These are phyloP conservation scores for Syritta pipiens DNA, from an alignment of 2,888 invertebrate genomes.

Conservation along the genomic window DNA sequence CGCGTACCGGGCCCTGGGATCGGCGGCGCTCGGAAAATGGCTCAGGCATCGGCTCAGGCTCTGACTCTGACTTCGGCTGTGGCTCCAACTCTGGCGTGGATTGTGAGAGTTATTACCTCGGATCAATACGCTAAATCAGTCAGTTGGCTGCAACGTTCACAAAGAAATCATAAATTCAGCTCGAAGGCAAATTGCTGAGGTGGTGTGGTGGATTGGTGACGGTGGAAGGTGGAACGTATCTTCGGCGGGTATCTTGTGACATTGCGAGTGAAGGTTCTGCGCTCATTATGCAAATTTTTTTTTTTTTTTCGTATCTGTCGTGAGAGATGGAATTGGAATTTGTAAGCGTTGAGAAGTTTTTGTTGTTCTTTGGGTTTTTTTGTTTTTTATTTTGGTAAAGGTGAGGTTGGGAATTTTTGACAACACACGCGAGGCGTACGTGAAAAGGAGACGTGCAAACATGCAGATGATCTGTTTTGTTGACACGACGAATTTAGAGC, in stretches of 20 bases:
- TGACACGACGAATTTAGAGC: no score
- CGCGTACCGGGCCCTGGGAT: slow-evolving; percentile 13
- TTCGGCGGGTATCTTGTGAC: slow-evolving; percentile 38
- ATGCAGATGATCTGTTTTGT: no score
- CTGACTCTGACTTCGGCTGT: no score
- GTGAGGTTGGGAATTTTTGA: no score
- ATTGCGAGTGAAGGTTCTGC: slow-evolving; percentile 48
- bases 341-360: slow-evolving; percentile 21
- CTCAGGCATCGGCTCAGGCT: neutral
- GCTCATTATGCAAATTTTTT: slow-evolving; percentile 54
- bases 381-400: neutral
- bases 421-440: no score
- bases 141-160: slow-evolving; percentile 56
- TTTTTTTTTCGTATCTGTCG: neutral
- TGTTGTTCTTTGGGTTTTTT: no score
- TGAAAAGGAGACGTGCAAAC: no score
- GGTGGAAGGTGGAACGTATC: neutral
- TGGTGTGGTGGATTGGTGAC: slow-evolving; percentile 2
- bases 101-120: slow-evolving; percentile 60
- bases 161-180: slow-evolving; percentile 68
- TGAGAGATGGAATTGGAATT: slow-evolving; percentile 31
- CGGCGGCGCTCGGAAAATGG: neutral
- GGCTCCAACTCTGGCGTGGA: slow-evolving; percentile 7
- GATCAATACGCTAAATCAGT: slow-evolving; percentile 67
- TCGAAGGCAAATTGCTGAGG: slow-evolving; percentile 62